A percentile compares a stretch with the other conserved stretches of the same genome.
These are phyloP conservation scores for Troilus luridus DNA, from an alignment of 2,888 invertebrate genomes.

Conservation along the genomic window DNA sequence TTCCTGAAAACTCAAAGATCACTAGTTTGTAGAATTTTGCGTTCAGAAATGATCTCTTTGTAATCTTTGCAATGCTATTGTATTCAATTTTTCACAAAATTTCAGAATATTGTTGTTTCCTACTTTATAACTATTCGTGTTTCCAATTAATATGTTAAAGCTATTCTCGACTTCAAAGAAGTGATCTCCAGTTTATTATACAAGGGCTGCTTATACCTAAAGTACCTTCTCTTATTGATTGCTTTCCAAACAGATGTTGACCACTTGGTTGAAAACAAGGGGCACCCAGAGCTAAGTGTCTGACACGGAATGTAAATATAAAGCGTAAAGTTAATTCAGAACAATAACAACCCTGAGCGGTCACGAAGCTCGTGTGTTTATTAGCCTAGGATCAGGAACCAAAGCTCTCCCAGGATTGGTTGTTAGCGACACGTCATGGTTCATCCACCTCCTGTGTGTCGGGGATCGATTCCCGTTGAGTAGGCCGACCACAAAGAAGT, in stretches of 20 bases:
- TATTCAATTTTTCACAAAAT: too few species aligned
- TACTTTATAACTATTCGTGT: too few species aligned
- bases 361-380: background rate
- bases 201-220: too few species aligned
- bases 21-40: too few species aligned
- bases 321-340: background rate
- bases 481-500: background rate
- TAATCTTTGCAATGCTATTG: too few species aligned
- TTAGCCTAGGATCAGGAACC: background rate
- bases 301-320: background rate
- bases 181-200: too few species aligned
- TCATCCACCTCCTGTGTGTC: background rate
- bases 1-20: too few species aligned
- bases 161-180: too few species aligned
- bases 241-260: background rate
- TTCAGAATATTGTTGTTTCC: too few species aligned
- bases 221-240: too few species aligned
- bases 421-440: conserved; percentile 44
- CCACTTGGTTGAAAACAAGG: background rate
- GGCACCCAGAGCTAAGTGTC: background rate
- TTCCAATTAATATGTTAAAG: too few species aligned
- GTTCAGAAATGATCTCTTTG: too few species aligned
- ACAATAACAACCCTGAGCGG: background rate
- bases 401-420: conserved; percentile 29
- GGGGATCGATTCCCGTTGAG: background rate